These are phyloP conservation scores for Harpalus rufipes DNA, from an alignment of 2,888 invertebrate species.

Conservation along the genomic window DNA sequence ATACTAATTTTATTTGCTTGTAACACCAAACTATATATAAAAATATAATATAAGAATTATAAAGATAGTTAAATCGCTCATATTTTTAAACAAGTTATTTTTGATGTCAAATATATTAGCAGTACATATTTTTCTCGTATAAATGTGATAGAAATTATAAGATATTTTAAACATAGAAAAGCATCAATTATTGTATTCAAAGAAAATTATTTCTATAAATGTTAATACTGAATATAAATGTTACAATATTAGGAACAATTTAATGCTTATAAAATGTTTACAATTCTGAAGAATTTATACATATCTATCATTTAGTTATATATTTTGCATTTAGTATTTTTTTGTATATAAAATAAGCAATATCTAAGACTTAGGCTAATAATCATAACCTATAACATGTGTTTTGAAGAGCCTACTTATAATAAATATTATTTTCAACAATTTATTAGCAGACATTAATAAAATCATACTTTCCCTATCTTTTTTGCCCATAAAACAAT, in stretches of 20 bases:
- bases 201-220: background rate
- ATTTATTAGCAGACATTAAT: background rate
- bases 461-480: background rate
- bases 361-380: slow-evolving; percentile 8
- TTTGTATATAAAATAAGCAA: slow-evolving; percentile 26
- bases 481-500: too few species aligned
- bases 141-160: slow-evolving; percentile 9
- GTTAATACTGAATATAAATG: background rate
- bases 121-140: slow-evolving; percentile 7
- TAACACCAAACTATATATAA: background rate
- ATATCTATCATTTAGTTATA: slow-evolving; percentile 36
- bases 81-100: slow-evolving; percentile 1
- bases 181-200: background rate
- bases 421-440: slow-evolving; percentile 43
- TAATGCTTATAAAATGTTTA: slow-evolving; percentile 33
- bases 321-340: slow-evolving; percentile 42
- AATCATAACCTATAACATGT: slow-evolving; percentile 24
- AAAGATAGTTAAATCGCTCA: background rate
- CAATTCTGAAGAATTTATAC: slow-evolving; percentile 49
- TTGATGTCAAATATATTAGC: background rate
- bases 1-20: background rate
- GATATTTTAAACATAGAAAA: slow-evolving; percentile 19
- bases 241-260: background rate
- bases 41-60: background rate
- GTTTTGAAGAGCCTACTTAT: slow-evolving; percentile 40